Base-by-base conservation (phyloP, 92 coral and sea anemone genomes). In the Nematostella vectensis region DNA sequence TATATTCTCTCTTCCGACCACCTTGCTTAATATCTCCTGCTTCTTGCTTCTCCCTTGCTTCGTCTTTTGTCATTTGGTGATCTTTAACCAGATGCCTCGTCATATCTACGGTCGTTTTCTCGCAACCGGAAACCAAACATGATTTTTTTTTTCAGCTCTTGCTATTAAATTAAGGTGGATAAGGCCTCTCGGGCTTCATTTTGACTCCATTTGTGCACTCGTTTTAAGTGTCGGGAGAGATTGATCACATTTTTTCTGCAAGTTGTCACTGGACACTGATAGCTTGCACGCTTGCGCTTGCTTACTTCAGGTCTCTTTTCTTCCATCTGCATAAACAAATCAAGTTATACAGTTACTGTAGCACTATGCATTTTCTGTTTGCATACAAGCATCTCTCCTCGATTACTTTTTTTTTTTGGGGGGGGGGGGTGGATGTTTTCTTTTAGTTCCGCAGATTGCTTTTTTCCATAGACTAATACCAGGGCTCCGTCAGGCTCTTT, bases 201-300 rank as follows among this genome's bases (percentile, higher is more conserved):
- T 3, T 54, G 59, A 28, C 38, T 54, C 59, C 59, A 54, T 1
- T 27, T 6, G 19, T 54, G 59, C 39, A 25, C 39, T 6, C 29
- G 3, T 27, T 21, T 27, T 3, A 54, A 27, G 39, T 54, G 59
- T 17, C 59, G 59, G 2, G 59, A 40, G 29, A 54, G 59, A 54
- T 54, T 6, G 2, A 54, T 40, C 2, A 21, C 4, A 36, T 20
- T 54, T 27, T 54, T 54, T 25, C 28, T 15, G 22, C 59, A 54
- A 6, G 9, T 15, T 36, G 42, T 8, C 42, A 50, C 38, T 4
- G 59, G 59, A 54, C 59, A 54, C 20, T 11, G 37, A 26, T 54
- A 40, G 10, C 39, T 21, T 27, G 26, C 39, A 54, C 38, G 59
- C 17, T 54, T 36, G n/a, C n/a, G n/a, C n/a, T n/a, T n/a, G n/a